These are phyloP conservation scores for Cinclus cinclus DNA, from an alignment of 2,113 vertebrate genomes.

Conservation along the genomic window DNA sequence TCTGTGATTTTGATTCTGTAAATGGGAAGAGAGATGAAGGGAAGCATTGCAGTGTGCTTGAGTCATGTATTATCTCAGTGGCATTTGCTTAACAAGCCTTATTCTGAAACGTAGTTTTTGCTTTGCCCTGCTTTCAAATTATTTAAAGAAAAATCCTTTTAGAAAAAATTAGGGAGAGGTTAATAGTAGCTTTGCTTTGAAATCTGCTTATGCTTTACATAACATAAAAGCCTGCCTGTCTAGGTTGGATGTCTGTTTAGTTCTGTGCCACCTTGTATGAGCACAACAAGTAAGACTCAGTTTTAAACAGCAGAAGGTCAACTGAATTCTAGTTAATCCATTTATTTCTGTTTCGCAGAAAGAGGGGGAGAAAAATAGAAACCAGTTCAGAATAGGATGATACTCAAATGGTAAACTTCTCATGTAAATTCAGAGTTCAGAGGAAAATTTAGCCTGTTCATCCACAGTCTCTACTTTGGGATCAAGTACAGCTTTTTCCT, in stretches of 20 bases:
- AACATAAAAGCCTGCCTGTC: conserved; percentile 42
- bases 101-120: not conserved
- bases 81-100: not conserved
- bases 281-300: not conserved
- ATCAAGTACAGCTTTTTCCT: not conserved
- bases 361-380: rapidly evolving
- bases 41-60: not conserved
- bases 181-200: conserved; percentile 55
- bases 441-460: not conserved
- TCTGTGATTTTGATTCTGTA: not conserved
- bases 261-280: conserved; percentile 18
- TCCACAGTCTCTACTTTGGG: not conserved
- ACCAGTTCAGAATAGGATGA: not conserved
- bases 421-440: not conserved
- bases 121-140: conserved; percentile 18
- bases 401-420: not conserved
- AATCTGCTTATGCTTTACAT: conserved; percentile 65
- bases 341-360: not conserved
- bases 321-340: not conserved
- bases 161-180: conserved; percentile 55
- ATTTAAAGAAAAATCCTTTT: not conserved
- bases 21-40: not conserved
- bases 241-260: conserved; percentile 32
- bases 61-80: not conserved
- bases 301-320: conserved; percentile 24